phyloP scores from a whole-genome alignment of 2,888 invertebrate genomes.

The Anthoptus insignis region DNA sequence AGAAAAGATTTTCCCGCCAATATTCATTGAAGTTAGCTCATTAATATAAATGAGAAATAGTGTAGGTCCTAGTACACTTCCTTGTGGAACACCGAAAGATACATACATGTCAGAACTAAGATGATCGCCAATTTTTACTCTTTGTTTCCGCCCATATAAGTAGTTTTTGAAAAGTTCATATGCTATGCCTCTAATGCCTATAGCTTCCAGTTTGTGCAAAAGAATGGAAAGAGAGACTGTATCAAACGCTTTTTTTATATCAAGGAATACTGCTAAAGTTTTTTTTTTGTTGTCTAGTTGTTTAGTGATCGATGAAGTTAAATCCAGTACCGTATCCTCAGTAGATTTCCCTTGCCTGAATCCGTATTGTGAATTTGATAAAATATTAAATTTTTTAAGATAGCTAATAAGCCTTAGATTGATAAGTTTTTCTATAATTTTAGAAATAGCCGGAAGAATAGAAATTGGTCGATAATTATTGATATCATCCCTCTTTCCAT shows the following conservation, averaged over 20 bases:
- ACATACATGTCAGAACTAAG: neutral
- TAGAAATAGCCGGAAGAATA: constrained; percentile 36
- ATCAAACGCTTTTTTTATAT: constrained; percentile 42
- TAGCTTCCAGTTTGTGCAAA: constrained; percentile 23
- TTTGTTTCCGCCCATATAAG: neutral
- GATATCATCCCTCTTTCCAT: constrained; percentile 22
- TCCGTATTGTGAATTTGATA: constrained; percentile 36
- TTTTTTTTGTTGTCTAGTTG: constrained; percentile 36
- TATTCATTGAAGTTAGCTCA: constrained; percentile 16
- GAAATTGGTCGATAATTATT: constrained; percentile 40
- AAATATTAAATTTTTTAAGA: constrained; percentile 28
- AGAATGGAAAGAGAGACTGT: constrained; percentile 38
- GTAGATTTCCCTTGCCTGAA: constrained; percentile 35
- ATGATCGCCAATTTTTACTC: neutral
- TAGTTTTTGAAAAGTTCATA: constrained; percentile 11
- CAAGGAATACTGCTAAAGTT: constrained; percentile 37
- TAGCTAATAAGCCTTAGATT: constrained; percentile 36
- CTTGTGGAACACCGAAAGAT: constrained; percentile 19
- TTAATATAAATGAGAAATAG: constrained; percentile 22
- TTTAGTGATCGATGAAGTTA: constrained; percentile 23
- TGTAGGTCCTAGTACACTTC: constrained; percentile 30
- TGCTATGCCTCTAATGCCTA: constrained; percentile 30
- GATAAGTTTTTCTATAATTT: constrained; percentile 37
- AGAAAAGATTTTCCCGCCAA: constrained; percentile 16
- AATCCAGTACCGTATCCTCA: constrained; percentile 26